Evolutionary conservation across 2,888 invertebrate species (phyloP).

Genomic region (Tuberolachnus salignus): DNA sequence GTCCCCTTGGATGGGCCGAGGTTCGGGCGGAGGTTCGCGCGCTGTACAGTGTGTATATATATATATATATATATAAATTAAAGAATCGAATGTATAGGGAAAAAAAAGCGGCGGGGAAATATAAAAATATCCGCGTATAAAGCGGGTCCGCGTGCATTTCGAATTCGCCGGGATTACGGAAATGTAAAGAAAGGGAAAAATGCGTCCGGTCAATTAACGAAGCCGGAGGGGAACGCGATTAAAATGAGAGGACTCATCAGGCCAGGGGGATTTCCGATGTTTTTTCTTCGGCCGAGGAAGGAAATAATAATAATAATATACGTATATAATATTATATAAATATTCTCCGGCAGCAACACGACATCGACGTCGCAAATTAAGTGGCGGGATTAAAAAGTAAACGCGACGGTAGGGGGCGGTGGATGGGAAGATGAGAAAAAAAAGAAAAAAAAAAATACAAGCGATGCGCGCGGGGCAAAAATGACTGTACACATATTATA

Average conservation of each 20-base stretch:
- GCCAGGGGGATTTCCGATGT: slow-evolving; percentile 36
- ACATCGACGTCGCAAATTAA: slow-evolving; percentile 55
- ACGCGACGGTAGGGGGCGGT: no score
- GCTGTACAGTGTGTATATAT: background rate
- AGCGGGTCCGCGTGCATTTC: slow-evolving; percentile 19
- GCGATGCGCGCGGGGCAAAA: slow-evolving; percentile 6
- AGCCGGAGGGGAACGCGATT: slow-evolving; percentile 43
- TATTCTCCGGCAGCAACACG: background rate
- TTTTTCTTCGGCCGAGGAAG: background rate
- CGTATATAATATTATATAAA: no score
- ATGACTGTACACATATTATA: slow-evolving; percentile 11
- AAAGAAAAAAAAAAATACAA: background rate
- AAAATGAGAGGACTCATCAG: slow-evolving; percentile 40
- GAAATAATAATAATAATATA: background rate
- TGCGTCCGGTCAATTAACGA: slow-evolving; percentile 52
- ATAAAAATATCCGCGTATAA: slow-evolving; percentile 10
- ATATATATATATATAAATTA: background rate
- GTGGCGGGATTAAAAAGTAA: slow-evolving; percentile 46
- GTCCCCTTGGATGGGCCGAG: background rate
- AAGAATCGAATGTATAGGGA: background rate
- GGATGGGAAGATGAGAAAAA: no score
- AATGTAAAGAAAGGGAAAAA: slow-evolving; percentile 57
- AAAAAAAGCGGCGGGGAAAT: no score
- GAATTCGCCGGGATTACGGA: slow-evolving; percentile 46
- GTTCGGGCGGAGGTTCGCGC: no score